Evolutionary conservation across 2,113 vertebrate species (phyloP), one percentile per base, ranked within the genome.

Genomic region (Nothobranchius kuhntae): DNA sequence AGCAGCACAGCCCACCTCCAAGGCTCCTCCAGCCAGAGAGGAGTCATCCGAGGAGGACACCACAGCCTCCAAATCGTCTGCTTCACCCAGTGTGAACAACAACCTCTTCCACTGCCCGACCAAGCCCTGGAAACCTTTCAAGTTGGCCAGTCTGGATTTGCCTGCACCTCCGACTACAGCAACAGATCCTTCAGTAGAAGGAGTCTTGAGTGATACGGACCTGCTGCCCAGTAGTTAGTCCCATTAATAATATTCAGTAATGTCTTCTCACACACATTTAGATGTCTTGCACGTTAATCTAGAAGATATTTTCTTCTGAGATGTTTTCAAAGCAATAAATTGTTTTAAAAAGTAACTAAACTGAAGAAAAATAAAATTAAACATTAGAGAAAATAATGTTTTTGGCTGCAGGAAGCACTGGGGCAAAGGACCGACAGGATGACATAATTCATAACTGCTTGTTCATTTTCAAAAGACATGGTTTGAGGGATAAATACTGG

Each of bases 71-170:
- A 58, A 63, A 24, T 12, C 30, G 0, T 9, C 73, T 11, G 0
- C 9, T 24, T 14, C 42, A 6, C 26, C 30, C 0, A n/a, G 30
- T 0, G 54, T 1, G 2, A 57, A 46, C 0, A 9, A 30, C 21
- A 36, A 13, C 46, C 75, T 13, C 10, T 86, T 92, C 21, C 92
- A 88, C 77, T 98, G 96, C 80, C 96, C 96, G 1, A 93, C 95
- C 73, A 94, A 90, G 62, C 93, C 93, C 61, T 98, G 95, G 96
- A 95, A 95, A 80, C 48, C 65, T 13, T 92, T 89, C 67, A 61
- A 58, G 14, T 59, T 68, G 0, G 21, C 14, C 47, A 0, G 14
- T 2, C 5, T 13, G 13, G 6, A 14, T 13, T 5, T 44, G 36
- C 15, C 11, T 2, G 17, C 70, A 67, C 77, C 47, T 38, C 10